Base-by-base conservation (phyloP, 2,888 invertebrate species). In the Hipparchia semele region DNA sequence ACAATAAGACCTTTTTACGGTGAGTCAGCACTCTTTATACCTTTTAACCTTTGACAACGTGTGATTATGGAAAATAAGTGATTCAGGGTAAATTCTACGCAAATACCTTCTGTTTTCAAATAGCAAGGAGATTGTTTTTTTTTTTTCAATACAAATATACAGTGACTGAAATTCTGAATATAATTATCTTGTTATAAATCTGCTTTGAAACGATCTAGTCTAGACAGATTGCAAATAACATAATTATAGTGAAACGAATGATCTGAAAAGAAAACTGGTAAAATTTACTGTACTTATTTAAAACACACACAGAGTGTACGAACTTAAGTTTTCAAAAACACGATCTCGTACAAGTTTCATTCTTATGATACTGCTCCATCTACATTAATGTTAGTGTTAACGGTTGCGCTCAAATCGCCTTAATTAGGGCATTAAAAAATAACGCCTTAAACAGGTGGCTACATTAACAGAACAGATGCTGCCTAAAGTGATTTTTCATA, bases 1-100 rank as follows among this genome's bases (percentile, higher is more conserved):
- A 67, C 71, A 62, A 70, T 71, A 64, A 67, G 56, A 64, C 59
- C 68, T 51, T 70, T 72, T 61, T 58, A 70, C 33, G 67, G 56
- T 61, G 56, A 69, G 59, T 71, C 69, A 72, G 74, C 72, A 39
- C 58, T 69, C 62, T 23, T 69, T n/a, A 68, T 59, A 68, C 68
- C 68, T 68, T 68, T 68, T 59, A 58, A 49, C 46, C 68, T 51
- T 68, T 68, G 54, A 6, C 33, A 53, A 56, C 67, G 56, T 67
- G 13, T 13, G 58, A 23, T 58, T 56, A 67, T 67, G 56, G 67
- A 58, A 58, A 67, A 56, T 67, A 56, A 54, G 56, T 67, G 67
- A 67, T 54, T 67, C 56, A 53, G 8, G n/a, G 67, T 46, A 67
- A 33, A 33, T 33, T 51, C 51, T 51, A 33, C 7, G 51, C 33